These are phyloP conservation scores for Herpetotheres cachinnans DNA, from an alignment of 2,113 vertebrate genomes.

Conservation along the genomic window DNA sequence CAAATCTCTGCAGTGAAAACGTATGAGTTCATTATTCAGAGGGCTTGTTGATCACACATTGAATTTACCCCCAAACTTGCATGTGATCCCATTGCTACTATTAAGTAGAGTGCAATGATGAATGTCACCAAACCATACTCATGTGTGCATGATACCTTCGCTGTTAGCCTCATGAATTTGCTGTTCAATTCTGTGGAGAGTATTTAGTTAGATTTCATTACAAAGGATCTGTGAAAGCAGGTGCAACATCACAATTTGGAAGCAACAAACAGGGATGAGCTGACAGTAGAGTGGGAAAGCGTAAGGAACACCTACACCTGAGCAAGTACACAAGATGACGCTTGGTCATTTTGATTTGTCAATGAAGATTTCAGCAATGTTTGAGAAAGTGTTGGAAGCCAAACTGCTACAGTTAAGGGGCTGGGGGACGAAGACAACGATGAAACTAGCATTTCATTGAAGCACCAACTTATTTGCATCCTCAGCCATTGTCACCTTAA, in stretches of 20 bases:
- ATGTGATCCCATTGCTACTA: background rate
- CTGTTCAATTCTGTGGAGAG: background rate
- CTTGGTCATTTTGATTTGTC: background rate
- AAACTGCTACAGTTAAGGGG: background rate
- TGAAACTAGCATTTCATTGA: background rate
- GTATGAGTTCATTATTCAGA: background rate
- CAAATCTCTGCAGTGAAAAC: conserved; percentile 21
- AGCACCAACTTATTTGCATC: conserved; percentile 1
- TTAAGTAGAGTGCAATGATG: background rate
- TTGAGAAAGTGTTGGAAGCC: background rate
- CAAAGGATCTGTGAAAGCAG: background rate
- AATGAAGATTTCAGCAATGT: background rate
- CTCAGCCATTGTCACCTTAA: conserved; percentile 27
- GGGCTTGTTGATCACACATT: background rate
- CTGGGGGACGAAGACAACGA: background rate
- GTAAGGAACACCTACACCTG: background rate
- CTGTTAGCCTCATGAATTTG: background rate
- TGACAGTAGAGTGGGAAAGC: background rate
- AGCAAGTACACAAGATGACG: background rate
- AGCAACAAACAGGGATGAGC: background rate
- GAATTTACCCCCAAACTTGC: background rate
- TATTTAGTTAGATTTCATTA: background rate
- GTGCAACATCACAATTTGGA: background rate
- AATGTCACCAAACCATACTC: background rate
- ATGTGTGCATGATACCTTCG: background rate